A percentile compares a stretch with the other conserved stretches of the same genome.
Evolutionary conservation across 2,113 vertebrate genomes (phyloP).

Genomic region (Ahaetulla prasina): DNA sequence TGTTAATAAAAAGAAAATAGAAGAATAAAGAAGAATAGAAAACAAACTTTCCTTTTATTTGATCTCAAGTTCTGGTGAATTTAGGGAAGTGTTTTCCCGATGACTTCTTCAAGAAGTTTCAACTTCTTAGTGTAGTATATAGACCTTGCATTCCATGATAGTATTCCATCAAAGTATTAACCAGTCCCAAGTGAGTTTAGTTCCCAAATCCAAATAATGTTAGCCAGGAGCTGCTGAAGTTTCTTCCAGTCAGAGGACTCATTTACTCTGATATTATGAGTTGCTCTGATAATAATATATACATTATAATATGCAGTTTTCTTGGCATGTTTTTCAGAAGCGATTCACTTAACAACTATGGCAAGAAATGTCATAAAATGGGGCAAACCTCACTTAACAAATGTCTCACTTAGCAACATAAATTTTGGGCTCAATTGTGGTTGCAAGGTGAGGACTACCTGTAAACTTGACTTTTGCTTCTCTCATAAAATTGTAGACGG

Average conservation of each 20-base stretch:
- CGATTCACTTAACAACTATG: neutral
- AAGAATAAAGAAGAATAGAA: neutral
- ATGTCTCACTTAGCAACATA: neutral
- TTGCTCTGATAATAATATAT: neutral
- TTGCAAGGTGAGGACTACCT: neutral
- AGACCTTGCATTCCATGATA: neutral
- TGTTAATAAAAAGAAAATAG: conserved; percentile 4
- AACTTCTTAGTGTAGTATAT: neutral
- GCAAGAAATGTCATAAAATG: neutral
- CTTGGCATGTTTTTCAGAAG: neutral
- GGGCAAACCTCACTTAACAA: neutral
- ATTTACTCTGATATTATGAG: neutral
- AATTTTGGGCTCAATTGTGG: neutral
- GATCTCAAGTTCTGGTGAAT: neutral
- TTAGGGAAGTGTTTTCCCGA: neutral
- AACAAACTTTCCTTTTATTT: neutral
- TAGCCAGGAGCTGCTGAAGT: neutral
- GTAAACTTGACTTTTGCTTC: neutral
- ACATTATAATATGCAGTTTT: neutral
- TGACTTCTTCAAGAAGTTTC: neutral
- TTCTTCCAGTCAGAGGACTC: neutral
- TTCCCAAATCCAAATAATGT: neutral
- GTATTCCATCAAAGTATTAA: neutral
- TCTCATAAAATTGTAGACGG: neutral
- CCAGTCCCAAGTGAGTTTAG: neutral